phyloP scores from a whole-genome alignment of 1,140 invertebrate species.

The Campoletis sonorensis region DNA sequence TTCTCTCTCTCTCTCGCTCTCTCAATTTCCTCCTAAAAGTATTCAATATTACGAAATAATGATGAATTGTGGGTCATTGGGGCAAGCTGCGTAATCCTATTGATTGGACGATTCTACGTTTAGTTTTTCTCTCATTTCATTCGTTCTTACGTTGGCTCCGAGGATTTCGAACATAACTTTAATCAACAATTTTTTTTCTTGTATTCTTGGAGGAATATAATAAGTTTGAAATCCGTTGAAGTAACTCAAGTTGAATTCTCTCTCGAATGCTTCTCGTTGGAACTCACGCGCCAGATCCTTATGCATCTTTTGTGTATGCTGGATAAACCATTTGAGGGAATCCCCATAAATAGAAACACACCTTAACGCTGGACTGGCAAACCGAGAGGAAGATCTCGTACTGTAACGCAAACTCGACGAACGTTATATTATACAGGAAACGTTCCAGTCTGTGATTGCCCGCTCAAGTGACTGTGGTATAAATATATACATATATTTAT shows the following conservation, averaged over 20 bases:
- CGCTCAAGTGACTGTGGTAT: slow-evolving; percentile 31
- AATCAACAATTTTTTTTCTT: neutral
- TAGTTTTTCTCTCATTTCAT: neutral
- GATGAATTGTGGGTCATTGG: neutral
- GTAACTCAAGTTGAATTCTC: neutral
- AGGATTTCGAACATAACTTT: too few relatives aligned
- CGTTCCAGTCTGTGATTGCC: slow-evolving; percentile 43
- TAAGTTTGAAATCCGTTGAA: neutral
- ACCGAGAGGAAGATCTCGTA: neutral
- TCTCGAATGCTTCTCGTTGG: neutral
- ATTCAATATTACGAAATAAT: slow-evolving; percentile 11
- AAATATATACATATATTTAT: too few relatives aligned
- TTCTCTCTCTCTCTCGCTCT: slow-evolving; percentile 30
- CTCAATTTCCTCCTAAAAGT: neutral
- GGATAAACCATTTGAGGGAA: slow-evolving; percentile 57
- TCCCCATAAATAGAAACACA: slow-evolving; percentile 65
- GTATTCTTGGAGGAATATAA: neutral
- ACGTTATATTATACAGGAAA: slow-evolving; percentile 53
- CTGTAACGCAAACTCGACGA: slow-evolving; percentile 24
- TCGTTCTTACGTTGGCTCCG: neutral
- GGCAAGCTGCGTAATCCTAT: too few relatives aligned
- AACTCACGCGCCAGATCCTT: neutral
- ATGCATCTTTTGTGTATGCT: slow-evolving; percentile 43
- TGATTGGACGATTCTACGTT: too few relatives aligned
- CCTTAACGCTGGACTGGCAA: slow-evolving; percentile 49